phyloP scores from a whole-genome alignment of 2,888 invertebrate species.

The Nemotelus nigrinus region DNA sequence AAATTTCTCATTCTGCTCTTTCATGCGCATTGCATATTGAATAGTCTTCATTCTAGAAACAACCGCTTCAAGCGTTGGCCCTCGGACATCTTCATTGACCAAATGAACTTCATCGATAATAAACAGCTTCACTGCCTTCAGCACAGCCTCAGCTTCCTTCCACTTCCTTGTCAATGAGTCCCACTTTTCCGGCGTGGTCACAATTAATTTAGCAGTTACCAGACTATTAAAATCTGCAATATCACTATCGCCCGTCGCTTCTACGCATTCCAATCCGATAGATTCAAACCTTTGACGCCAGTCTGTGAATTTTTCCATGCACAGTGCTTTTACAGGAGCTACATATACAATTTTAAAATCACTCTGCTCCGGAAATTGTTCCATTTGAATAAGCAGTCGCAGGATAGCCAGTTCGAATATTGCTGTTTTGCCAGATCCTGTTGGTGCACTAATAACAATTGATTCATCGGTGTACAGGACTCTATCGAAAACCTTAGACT shows the following conservation, averaged over 20 bases:
- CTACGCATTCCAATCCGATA: slow-evolving; percentile 72
- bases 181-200: slow-evolving; percentile 89
- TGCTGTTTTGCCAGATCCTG: slow-evolving; percentile 85
- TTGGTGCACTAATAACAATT: slow-evolving; percentile 80
- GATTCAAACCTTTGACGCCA: slow-evolving; percentile 76
- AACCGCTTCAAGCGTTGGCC: slow-evolving; percentile 81
- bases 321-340: slow-evolving; percentile 83
- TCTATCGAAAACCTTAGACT: slow-evolving; percentile 76
- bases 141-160: slow-evolving; percentile 73
- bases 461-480: slow-evolving; percentile 75
- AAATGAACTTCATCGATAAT: slow-evolving; percentile 83
- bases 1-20: not conserved
- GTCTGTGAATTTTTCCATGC: slow-evolving; percentile 76
- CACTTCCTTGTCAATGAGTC: slow-evolving; percentile 81
- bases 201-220: slow-evolving; percentile 70
- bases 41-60: slow-evolving; percentile 84
- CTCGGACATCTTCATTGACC: slow-evolving; percentile 75
- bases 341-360: slow-evolving; percentile 82
- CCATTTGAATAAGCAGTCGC: slow-evolving; percentile 70
- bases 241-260: slow-evolving; percentile 82
- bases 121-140: slow-evolving; percentile 73
- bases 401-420: slow-evolving; percentile 85
- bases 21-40: slow-evolving; percentile 61
- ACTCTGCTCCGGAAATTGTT: slow-evolving; percentile 62
- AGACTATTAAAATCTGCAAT: slow-evolving; percentile 69